These are phyloP conservation scores for Trigoniulus corallinus DNA, from an alignment of 1,140 invertebrate species.

Conservation along the genomic window DNA sequence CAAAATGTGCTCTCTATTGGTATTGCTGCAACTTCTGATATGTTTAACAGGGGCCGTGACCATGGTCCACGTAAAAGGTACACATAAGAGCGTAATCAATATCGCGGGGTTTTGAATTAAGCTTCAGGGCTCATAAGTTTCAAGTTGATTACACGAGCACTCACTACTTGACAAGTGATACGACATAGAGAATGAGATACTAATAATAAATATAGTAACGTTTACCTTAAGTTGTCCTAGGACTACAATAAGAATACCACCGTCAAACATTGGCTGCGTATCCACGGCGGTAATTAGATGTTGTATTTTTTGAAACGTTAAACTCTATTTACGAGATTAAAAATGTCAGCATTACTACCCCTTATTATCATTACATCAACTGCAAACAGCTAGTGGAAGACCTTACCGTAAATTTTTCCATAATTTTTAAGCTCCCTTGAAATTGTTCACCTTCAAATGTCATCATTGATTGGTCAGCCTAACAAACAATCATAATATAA, in stretches of 20 bases:
- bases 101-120: neutral
- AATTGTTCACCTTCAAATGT: conserved; percentile 85
- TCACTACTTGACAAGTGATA: too few relatives aligned
- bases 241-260: conserved; percentile 82
- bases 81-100: too few relatives aligned
- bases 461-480: conserved; percentile 84
- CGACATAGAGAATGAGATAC: too few relatives aligned
- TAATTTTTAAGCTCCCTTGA: conserved; percentile 78
- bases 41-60: too few relatives aligned
- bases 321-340: conserved; percentile 39
- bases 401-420: conserved; percentile 85
- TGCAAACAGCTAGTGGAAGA: too few relatives aligned
- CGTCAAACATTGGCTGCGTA: conserved; percentile 88
- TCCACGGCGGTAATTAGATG: conserved; percentile 82
- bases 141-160: too few relatives aligned
- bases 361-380: neutral
- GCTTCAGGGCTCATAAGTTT: too few relatives aligned
- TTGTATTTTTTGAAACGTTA: conserved; percentile 83
- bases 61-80: too few relatives aligned
- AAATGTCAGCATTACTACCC: too few relatives aligned
- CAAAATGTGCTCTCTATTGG: too few relatives aligned
- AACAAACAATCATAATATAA: conserved; percentile 24
- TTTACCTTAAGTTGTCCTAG: conserved; percentile 77
- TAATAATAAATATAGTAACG: too few relatives aligned
- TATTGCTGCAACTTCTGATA: too few relatives aligned